These are phyloP conservation scores for Naso thynnoides DNA, from an alignment of 2,797 vertebrate species.

Conservation along the genomic window DNA sequence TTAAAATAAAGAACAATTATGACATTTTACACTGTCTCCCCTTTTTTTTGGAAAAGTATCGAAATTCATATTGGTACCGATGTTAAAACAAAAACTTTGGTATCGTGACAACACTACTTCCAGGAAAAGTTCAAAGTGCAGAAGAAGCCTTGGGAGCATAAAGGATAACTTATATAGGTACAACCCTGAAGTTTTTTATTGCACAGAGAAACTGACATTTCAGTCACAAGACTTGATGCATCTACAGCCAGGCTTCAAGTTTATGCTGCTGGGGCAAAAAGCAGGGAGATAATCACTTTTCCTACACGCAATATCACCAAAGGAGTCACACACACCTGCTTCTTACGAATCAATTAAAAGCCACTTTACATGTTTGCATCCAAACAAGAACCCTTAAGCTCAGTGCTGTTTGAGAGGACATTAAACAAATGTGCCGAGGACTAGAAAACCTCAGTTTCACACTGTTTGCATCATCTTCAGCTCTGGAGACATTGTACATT, in stretches of 20 bases:
- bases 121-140: too few relatives aligned
- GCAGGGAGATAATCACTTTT: conserved; percentile 36
- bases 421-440: background rate
- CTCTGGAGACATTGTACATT: conserved; percentile 15
- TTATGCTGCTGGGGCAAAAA: conserved; percentile 32
- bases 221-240: conserved; percentile 32
- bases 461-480: conserved; percentile 29
- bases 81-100: too few relatives aligned
- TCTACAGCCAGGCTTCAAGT: conserved; percentile 21
- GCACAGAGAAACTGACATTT: conserved; percentile 17
- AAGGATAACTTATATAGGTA: too few relatives aligned
- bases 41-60: too few relatives aligned
- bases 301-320: conserved; percentile 14
- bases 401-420: background rate
- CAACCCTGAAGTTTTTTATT: background rate
- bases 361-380: conserved; percentile 7
- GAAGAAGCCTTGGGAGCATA: too few relatives aligned
- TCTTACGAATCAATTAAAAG: conserved; percentile 35
- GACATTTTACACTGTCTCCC: too few relatives aligned
- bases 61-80: too few relatives aligned
- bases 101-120: too few relatives aligned
- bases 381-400: background rate
- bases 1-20: too few relatives aligned
- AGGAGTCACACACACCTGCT: background rate
- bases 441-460: conserved; percentile 22